Evolutionary conservation across 2,888 invertebrate genomes (phyloP).

Genomic region (Coelopa pilipes): DNA sequence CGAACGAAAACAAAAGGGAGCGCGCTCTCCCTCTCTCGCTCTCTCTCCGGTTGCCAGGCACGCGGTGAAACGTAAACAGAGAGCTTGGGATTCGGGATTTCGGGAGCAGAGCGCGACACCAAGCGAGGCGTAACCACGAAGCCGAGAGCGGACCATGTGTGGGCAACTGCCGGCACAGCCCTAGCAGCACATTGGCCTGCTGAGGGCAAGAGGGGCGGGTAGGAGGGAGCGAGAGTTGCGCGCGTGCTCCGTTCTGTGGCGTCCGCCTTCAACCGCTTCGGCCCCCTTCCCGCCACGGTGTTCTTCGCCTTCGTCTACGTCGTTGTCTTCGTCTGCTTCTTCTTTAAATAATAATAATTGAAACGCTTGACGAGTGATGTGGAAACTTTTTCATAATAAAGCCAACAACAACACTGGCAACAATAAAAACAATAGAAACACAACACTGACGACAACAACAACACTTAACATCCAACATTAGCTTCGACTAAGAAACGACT

Average conservation of each 20-base stretch:
- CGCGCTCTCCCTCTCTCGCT: not conserved
- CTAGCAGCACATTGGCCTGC: not conserved
- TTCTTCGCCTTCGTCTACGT: constrained; percentile 20
- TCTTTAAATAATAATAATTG: constrained; percentile 56
- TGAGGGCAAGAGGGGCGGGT: not conserved
- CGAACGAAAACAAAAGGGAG: constrained; percentile 13
- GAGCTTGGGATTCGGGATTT: not conserved
- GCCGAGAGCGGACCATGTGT: too few relatives aligned
- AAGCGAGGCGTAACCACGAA: too few relatives aligned
- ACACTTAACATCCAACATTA: too few relatives aligned
- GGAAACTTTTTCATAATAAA: constrained; percentile 63
- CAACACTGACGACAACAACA: too few relatives aligned
- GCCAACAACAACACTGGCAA: constrained; percentile 38
- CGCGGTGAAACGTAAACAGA: constrained; percentile 20
- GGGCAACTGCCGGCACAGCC: not conserved
- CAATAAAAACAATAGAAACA: constrained; percentile 26
- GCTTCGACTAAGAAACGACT: not conserved
- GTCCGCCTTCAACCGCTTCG: constrained; percentile 53
- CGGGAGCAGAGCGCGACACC: not conserved
- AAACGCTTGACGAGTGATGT: constrained; percentile 68
- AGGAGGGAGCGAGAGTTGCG: constrained; percentile 44
- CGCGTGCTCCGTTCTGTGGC: constrained; percentile 55
- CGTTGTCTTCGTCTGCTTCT: constrained; percentile 32
- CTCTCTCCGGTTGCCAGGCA: constrained; percentile 23
- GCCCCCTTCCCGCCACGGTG: not conserved